phyloP scores from a whole-genome alignment of 2,113 vertebrate species.

The Neoarius graeffei region DNA sequence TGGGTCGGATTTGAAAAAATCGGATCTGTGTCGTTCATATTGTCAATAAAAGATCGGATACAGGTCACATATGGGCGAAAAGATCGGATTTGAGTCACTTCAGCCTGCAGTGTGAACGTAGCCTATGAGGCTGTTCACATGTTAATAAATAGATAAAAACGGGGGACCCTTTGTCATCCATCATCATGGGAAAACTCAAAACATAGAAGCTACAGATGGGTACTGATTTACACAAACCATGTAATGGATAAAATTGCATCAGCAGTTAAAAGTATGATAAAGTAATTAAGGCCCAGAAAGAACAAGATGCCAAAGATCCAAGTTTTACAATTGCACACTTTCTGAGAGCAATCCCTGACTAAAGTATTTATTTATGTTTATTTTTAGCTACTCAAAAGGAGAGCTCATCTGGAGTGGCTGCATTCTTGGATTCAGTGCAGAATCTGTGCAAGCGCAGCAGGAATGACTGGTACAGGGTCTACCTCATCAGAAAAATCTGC shows the following conservation, averaged over 20 bases:
- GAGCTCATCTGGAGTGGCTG: conserved; percentile 6
- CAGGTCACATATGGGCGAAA: too few relatives aligned
- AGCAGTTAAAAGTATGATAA: not conserved
- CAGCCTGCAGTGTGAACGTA: too few relatives aligned
- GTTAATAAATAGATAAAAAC: too few relatives aligned
- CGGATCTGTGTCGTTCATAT: too few relatives aligned
- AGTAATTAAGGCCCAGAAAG: not conserved
- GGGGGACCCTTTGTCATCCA: not conserved
- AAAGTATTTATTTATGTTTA: not conserved
- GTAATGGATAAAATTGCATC: not conserved
- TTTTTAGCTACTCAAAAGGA: conserved; percentile 44
- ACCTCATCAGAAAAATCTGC: conserved; percentile 81
- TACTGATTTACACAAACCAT: not conserved
- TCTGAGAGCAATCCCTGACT: not conserved
- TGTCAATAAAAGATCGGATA: too few relatives aligned
- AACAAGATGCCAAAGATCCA: not conserved
- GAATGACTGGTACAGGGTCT: conserved; percentile 86
- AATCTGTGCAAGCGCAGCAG: conserved; percentile 64
- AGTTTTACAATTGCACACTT: too few relatives aligned
- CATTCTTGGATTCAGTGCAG: conserved; percentile 67
- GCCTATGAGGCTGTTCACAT: not conserved
- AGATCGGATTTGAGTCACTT: too few relatives aligned
- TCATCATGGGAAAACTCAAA: not conserved
- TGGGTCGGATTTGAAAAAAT: too few relatives aligned
- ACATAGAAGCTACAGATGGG: not conserved